Evolutionary conservation across 2,888 invertebrate species (phyloP).

Genomic region (Zygogramma bicolorata): DNA sequence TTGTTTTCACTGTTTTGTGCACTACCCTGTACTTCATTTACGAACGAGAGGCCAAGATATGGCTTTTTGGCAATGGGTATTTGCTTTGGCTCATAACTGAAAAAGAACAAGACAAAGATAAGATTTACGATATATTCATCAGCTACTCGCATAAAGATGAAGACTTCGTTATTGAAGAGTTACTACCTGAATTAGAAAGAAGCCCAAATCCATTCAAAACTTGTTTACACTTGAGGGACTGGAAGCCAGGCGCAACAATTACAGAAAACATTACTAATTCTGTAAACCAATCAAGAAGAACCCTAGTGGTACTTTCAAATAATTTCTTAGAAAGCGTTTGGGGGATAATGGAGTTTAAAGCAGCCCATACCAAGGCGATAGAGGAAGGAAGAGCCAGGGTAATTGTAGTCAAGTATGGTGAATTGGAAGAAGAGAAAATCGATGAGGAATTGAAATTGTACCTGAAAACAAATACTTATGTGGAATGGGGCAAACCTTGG

Average conservation of each 20-base stretch:
- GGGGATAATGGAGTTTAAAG: slow-evolving; percentile 82
- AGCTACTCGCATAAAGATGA: slow-evolving; percentile 85
- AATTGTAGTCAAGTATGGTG: slow-evolving; percentile 80
- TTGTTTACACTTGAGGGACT: slow-evolving; percentile 81
- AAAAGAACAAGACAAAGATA: slow-evolving; percentile 77
- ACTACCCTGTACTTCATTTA: slow-evolving; percentile 69
- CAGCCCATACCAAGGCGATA: slow-evolving; percentile 79
- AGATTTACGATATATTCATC: slow-evolving; percentile 82
- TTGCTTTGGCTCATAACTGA: slow-evolving; percentile 76
- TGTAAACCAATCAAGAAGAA: slow-evolving; percentile 77
- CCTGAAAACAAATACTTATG: slow-evolving; percentile 81
- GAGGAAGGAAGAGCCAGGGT: slow-evolving; percentile 76
- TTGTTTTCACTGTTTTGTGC: slow-evolving; percentile 58
- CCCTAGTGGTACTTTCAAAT: slow-evolving; percentile 77
- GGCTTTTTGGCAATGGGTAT: slow-evolving; percentile 73
- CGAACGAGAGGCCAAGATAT: slow-evolving; percentile 75
- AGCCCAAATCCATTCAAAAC: slow-evolving; percentile 75
- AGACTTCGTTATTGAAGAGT: slow-evolving; percentile 74
- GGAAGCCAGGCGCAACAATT: slow-evolving; percentile 81
- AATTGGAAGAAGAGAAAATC: slow-evolving; percentile 72
- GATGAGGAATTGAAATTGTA: slow-evolving; percentile 80
- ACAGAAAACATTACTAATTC: slow-evolving; percentile 78
- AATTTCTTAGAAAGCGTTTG: slow-evolving; percentile 82
- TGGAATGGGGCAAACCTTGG: slow-evolving; percentile 85
- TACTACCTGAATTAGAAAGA: slow-evolving; percentile 76